A percentile compares a stretch with the other conserved stretches of the same genome.
Evolutionary conservation across 1,140 invertebrate species (phyloP).

Genomic region (Cotesia typhae): DNA sequence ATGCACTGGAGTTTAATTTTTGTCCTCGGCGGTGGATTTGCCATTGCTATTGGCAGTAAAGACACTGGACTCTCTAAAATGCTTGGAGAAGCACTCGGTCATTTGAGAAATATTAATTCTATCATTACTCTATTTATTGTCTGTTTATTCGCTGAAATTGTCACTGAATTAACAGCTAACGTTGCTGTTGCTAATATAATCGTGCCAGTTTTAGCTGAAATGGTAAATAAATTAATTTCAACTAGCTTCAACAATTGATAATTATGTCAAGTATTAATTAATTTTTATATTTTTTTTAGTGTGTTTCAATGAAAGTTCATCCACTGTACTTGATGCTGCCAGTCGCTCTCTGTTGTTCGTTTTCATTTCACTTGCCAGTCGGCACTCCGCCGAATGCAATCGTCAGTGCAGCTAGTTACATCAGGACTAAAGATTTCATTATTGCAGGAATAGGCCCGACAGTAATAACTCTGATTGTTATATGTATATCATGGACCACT

Average conservation of each 20-base stretch:
- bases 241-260: background rate
- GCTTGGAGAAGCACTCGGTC: slow-evolving; percentile 73
- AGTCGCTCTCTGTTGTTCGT: slow-evolving; percentile 72
- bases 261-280: background rate
- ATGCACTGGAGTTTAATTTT: slow-evolving; percentile 83
- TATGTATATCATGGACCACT: slow-evolving; percentile 76
- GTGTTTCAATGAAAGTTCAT: slow-evolving; percentile 68
- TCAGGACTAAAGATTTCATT: slow-evolving; percentile 80
- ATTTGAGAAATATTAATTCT: slow-evolving; percentile 52
- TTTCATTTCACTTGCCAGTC: slow-evolving; percentile 77
- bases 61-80: slow-evolving; percentile 78
- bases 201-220: slow-evolving; percentile 71
- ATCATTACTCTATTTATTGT: slow-evolving; percentile 59
- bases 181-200: slow-evolving; percentile 74
- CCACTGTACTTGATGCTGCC: slow-evolving; percentile 78
- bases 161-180: slow-evolving; percentile 74
- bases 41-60: slow-evolving; percentile 83
- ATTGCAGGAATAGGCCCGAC: slow-evolving; percentile 83
- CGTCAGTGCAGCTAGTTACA: slow-evolving; percentile 82
- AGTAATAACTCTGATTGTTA: slow-evolving; percentile 75
- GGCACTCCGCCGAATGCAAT: slow-evolving; percentile 94
- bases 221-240: slow-evolving; percentile 66
- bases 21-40: slow-evolving; percentile 85
- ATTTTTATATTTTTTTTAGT: slow-evolving; percentile 56
- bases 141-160: slow-evolving; percentile 65